Conservation (phyloP, 2,888 invertebrate species). For the Hoplodrina ambigua region DNA sequence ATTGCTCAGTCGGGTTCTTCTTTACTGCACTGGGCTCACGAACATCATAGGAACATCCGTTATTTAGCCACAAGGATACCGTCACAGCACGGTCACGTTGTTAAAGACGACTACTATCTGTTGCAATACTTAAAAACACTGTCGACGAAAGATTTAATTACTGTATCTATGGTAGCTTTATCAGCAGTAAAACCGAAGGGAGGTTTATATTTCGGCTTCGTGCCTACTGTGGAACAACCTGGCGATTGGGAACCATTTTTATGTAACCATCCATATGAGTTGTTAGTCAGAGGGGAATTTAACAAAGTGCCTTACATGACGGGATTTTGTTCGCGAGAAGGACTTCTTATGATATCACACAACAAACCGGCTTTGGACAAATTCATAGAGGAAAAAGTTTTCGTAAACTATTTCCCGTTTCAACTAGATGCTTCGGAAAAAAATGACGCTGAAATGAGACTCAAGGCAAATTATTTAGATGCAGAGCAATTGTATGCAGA, state of each 20-base stretch:
- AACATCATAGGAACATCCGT: slow-evolving; percentile 73
- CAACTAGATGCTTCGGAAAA: slow-evolving; percentile 70
- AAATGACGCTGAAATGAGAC: slow-evolving; percentile 70
- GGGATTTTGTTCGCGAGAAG: slow-evolving; percentile 87
- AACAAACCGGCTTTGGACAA: slow-evolving; percentile 64
- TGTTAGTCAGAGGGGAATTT: slow-evolving; percentile 82
- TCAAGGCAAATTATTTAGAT: slow-evolving; percentile 86
- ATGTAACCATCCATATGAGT: slow-evolving; percentile 78
- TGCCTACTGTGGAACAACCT: slow-evolving; percentile 83
- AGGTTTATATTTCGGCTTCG: slow-evolving; percentile 87
- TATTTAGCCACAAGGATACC: slow-evolving; percentile 77
- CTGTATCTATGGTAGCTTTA: slow-evolving; percentile 72
- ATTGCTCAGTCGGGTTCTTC: slow-evolving; percentile 90
- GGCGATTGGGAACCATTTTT: slow-evolving; percentile 86
- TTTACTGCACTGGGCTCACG: slow-evolving; percentile 85
- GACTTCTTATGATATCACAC: slow-evolving; percentile 77
- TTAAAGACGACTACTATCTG: slow-evolving; percentile 71
- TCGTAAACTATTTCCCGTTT: slow-evolving; percentile 78
- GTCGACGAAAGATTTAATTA: slow-evolving; percentile 77
- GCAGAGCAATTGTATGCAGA: slow-evolving; percentile 76
- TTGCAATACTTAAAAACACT: slow-evolving; percentile 78
- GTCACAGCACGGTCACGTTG: slow-evolving; percentile 67
- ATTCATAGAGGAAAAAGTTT: slow-evolving; percentile 71
- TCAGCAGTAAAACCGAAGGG: slow-evolving; percentile 72
- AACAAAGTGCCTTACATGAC: slow-evolving; percentile 86